Conservation (phyloP, 2,797 vertebrate genomes). For the Poliocrania exsul region DNA sequence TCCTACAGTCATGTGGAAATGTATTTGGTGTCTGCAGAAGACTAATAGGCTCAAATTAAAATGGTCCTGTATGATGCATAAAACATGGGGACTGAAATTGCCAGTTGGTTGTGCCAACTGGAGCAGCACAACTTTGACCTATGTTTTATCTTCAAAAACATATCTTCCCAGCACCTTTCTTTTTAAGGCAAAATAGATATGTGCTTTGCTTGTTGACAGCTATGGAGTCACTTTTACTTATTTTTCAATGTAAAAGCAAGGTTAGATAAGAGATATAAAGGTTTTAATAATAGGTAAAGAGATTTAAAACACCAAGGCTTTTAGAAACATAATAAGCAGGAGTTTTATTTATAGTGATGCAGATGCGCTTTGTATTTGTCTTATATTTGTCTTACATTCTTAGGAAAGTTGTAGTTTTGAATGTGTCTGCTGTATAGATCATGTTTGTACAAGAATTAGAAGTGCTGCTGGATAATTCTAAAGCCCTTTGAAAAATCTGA, state of each 20-base stretch:
- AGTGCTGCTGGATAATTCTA: neutral
- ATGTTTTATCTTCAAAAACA: neutral
- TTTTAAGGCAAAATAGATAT: neutral
- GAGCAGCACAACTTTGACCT: neutral
- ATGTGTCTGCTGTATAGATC: neutral
- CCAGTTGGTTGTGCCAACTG: neutral
- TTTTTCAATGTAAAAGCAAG: neutral
- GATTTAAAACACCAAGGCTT: neutral
- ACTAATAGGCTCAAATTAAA: neutral
- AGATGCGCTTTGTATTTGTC: neutral
- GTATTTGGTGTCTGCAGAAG: neutral
- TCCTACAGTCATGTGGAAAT: neutral
- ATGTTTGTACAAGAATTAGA: neutral
- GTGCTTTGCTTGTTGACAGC: neutral
- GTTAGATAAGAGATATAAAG: neutral
- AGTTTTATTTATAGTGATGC: neutral
- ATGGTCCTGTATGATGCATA: neutral
- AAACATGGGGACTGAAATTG: neutral
- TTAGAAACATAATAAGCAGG: neutral
- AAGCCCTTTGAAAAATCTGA: neutral
- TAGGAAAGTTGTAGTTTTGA: neutral
- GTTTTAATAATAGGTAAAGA: neutral
- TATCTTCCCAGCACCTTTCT: neutral
- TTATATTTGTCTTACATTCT: neutral
- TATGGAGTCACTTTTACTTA: neutral